These are phyloP conservation scores for Montipora sp. DNA, from an alignment of 64 coral and sea anemone species.

Conservation along the genomic window DNA sequence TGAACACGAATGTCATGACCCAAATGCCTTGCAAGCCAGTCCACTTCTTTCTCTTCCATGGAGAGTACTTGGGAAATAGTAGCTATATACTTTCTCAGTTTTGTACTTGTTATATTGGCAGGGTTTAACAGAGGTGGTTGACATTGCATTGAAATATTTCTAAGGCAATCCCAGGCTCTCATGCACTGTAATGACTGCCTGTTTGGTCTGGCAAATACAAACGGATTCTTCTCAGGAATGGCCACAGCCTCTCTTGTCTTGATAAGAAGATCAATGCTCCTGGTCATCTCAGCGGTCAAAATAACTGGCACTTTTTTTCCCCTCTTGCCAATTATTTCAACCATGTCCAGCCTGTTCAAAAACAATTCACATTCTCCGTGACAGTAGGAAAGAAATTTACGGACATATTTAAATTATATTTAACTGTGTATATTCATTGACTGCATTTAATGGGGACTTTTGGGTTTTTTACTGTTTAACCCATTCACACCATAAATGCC, in stretches of 20 bases:
- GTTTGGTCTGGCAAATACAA: slow-evolving; percentile 8
- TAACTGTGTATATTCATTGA: no score
- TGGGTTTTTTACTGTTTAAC: no score
- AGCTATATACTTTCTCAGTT: slow-evolving; percentile 51
- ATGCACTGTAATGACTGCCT: no score
- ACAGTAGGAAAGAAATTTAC: no score
- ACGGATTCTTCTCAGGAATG: neutral
- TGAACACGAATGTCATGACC: slow-evolving; percentile 52
- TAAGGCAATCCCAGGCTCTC: slow-evolving; percentile 47
- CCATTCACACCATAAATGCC: no score
- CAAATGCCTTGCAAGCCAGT: slow-evolving; percentile 63
- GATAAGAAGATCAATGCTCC: neutral
- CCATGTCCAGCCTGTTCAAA: no score
- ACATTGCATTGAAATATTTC: neutral
- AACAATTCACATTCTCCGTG: no score
- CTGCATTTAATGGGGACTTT: no score
- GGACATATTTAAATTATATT: no score
- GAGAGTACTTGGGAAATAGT: slow-evolving; percentile 38
- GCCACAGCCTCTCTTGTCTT: neutral
- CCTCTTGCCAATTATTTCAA: no score
- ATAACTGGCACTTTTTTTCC: neutral
- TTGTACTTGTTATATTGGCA: slow-evolving; percentile 51
- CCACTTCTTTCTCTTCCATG: slow-evolving; percentile 28
- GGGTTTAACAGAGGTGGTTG: neutral
- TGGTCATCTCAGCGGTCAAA: no score